Conservation (phyloP, 2,888 invertebrate genomes). For the Coelogynopora nodosa region DNA sequence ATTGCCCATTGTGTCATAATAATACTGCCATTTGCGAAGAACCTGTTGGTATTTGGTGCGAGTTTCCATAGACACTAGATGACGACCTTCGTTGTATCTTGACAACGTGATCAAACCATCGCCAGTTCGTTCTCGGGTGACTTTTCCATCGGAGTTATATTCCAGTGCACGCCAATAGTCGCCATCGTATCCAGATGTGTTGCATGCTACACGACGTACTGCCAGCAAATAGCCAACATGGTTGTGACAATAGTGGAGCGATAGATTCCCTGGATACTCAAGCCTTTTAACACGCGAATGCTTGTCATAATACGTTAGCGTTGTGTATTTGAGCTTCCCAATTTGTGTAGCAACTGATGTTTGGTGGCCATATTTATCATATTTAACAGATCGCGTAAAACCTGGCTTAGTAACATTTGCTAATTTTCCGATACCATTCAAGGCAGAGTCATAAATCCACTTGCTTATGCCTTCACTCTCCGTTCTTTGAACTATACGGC, state of each 20-base stretch:
- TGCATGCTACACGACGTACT: background rate
- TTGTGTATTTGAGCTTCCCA: background rate
- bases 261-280: background rate
- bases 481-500: constrained; percentile 32
- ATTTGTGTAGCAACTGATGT: background rate
- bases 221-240: background rate
- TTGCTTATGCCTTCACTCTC: constrained; percentile 33
- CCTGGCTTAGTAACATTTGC: background rate
- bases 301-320: background rate
- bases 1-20: background rate
- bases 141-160: background rate
- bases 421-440: constrained; percentile 39
- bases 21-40: background rate
- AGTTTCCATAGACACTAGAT: background rate
- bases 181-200: background rate
- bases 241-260: background rate
- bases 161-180: background rate
- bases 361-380: background rate
- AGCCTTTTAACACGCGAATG: background rate
- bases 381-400: background rate
- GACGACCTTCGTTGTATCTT: background rate
- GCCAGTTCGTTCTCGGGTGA: background rate
- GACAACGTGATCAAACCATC: background rate
- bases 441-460: constrained; percentile 39
- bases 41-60: background rate